Base-by-base conservation (phyloP, 1,140 invertebrate species). In the Penaeus indicus region DNA sequence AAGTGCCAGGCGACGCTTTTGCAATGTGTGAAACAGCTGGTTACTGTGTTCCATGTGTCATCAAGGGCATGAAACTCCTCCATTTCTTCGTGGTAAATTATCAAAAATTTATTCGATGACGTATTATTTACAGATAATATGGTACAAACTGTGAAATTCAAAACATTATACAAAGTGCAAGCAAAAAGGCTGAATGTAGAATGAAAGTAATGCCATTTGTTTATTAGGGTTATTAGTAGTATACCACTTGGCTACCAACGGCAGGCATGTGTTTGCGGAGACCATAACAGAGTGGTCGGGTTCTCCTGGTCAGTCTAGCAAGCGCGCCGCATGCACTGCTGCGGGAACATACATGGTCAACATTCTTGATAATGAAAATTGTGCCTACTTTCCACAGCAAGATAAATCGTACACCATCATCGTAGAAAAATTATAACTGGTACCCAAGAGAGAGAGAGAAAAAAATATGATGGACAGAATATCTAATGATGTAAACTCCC, bases 71-170 rank as follows among this genome's bases (percentile, higher is more conserved):
- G 77, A 61, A 60, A 79, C 63, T n/a, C 32, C 8, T 27, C 69
- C 61, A 87, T 90, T 91, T 90, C 84, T 90, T 90, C 91, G 92
- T 92, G 92, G 91, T 92, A 93, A 93, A 92, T 93, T 93, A 92
- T 93, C 92, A 92, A 93, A 93, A 93, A 92, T 93, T 92, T 93
- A 92, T 93, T 93, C 92, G 92, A 93, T 92, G 92, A 92, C 92
- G 91, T 92, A 92, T 91, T 92, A 92, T 92, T 91, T 92, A 92
- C 92, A 93, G 91, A 92, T 92, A 92, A 92, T 93, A 92, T 92
- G 92, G 91, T 93, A 93, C 92, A 93, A 93, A 93, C 92, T 92
- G 92, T 92, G 92, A 92, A 92, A 90, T 89, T 89, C 87, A 90
- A 90, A 90, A 90, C 87, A 90, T 89, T 79, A 86, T 89, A 89